These are phyloP conservation scores for Corynorhinus townsendii DNA, from an alignment of 2,113 vertebrate species.

Conservation along the genomic window DNA sequence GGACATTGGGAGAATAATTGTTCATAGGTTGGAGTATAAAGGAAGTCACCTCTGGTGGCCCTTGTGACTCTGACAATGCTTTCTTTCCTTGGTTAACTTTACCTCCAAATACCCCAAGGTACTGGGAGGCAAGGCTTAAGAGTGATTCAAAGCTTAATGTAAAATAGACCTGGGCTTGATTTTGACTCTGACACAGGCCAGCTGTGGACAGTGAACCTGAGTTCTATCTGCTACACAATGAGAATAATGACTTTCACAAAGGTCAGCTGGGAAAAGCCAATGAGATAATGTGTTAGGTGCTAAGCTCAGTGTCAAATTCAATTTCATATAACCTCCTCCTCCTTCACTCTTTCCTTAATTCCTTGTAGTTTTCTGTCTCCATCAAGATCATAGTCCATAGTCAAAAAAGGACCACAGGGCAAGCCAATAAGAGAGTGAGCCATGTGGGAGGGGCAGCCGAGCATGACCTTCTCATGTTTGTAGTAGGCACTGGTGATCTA, in stretches of 20 bases:
- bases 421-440: not conserved
- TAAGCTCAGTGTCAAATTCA: not conserved
- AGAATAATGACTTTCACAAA: not conserved
- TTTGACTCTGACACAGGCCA: not conserved
- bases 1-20: not conserved
- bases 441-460: not conserved
- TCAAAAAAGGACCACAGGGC: not conserved
- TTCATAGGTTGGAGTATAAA: not conserved
- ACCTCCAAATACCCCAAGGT: not conserved
- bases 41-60: not conserved
- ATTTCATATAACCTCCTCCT: not conserved
- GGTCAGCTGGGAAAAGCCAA: not conserved
- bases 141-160: not conserved
- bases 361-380: not conserved
- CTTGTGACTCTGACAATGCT: not conserved
- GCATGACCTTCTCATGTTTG: not conserved
- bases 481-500: not conserved
- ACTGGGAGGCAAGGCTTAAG: constrained; percentile 3
- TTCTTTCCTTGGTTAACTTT: not conserved
- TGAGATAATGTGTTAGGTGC: not conserved
- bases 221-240: not conserved
- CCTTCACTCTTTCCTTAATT: not conserved
- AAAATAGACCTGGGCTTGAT: not conserved
- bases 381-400: not conserved
- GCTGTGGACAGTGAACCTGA: not conserved